Evolutionary conservation across 2,113 vertebrate species (phyloP).

Genomic region (Chunga burmeisteri): DNA sequence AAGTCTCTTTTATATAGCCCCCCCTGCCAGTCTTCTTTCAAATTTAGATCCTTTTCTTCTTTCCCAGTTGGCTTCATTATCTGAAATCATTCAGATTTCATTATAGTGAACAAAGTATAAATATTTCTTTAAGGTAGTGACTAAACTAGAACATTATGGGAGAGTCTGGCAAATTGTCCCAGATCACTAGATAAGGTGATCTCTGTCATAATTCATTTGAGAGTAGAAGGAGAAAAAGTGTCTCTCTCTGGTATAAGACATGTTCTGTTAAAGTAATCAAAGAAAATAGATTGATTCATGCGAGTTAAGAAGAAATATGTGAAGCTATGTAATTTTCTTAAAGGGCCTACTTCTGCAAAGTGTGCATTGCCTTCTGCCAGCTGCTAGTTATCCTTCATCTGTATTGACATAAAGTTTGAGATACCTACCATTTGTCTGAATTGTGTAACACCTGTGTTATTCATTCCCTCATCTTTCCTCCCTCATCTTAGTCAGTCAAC

Average conservation of each 20-base stretch:
- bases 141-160: neutral
- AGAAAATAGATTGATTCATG: conserved; percentile 19
- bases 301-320: neutral
- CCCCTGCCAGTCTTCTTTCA: neutral
- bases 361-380: neutral
- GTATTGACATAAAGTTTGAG: neutral
- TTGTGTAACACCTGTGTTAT: neutral
- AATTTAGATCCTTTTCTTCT: conserved; percentile 24
- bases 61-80: conserved; percentile 48
- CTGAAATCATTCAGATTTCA: conserved; percentile 41
- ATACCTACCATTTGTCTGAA: neutral
- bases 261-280: conserved; percentile 26
- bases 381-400: neutral
- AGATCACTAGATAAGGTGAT: conserved; percentile 15
- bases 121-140: neutral
- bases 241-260: neutral
- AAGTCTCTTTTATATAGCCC: neutral
- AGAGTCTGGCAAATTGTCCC: conserved; percentile 10
- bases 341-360: neutral
- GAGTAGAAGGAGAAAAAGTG: neutral
- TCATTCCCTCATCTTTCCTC: neutral
- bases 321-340: neutral
- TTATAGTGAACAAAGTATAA: conserved; percentile 13
- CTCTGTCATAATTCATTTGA: conserved; percentile 25
- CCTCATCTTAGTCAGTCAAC: neutral